Evolutionary conservation across 37 sponge, comb jelly and placozoan genomes (phyloP).

Genomic region (Bolinopsis microptera): DNA sequence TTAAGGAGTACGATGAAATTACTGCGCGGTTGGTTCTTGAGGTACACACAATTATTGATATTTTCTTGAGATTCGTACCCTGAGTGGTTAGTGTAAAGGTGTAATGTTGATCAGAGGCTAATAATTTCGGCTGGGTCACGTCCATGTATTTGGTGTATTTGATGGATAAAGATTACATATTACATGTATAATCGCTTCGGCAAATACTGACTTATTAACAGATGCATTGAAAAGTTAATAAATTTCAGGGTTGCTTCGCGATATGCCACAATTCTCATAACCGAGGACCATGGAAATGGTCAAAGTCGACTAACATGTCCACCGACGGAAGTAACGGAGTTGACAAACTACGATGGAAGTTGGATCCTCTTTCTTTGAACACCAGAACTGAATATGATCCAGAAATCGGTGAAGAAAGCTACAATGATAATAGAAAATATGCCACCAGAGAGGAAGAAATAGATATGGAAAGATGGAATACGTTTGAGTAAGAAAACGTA

Average conservation of each 20-base stretch:
- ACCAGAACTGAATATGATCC: background rate
- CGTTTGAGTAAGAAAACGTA: background rate
- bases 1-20: background rate
- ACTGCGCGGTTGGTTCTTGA: background rate
- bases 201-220: too few species aligned
- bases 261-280: constrained; percentile 8
- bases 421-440: background rate
- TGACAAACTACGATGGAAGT: background rate
- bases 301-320: background rate
- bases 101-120: too few species aligned
- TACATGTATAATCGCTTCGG: too few species aligned
- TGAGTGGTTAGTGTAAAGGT: too few species aligned
- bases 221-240: too few species aligned
- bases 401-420: background rate
- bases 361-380: background rate
- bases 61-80: too few species aligned
- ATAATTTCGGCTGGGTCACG: too few species aligned
- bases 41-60: too few species aligned
- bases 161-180: too few species aligned
- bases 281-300: background rate
- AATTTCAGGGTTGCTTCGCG: background rate
- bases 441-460: background rate
- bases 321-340: background rate
- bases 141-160: too few species aligned
- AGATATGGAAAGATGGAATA: background rate